These are phyloP conservation scores for Carpatolechia fugitivella DNA, from an alignment of 2,888 invertebrate species.

Conservation along the genomic window DNA sequence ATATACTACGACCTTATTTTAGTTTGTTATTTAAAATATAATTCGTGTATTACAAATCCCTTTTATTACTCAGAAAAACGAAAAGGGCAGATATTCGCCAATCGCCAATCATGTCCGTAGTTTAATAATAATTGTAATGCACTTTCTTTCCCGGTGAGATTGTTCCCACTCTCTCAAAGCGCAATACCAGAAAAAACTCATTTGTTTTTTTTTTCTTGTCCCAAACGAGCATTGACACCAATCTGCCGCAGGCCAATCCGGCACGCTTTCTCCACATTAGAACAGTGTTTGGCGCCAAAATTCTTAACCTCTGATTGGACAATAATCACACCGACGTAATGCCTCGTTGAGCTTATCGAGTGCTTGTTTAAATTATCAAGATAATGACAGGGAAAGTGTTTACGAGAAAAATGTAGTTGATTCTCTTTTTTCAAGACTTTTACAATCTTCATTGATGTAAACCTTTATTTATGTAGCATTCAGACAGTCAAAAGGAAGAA, in stretches of 20 bases:
- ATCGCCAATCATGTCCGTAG: too few species aligned
- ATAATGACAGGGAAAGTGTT: slow-evolving; percentile 1
- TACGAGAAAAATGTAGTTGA: not conserved
- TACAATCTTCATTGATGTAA: too few species aligned
- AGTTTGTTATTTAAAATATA: too few species aligned
- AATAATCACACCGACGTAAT: slow-evolving; percentile 16
- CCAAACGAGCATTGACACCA: slow-evolving; percentile 44
- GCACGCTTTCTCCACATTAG: slow-evolving; percentile 57
- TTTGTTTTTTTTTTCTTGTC: slow-evolving; percentile 31
- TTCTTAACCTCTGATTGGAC: slow-evolving; percentile 54
- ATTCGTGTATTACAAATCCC: too few species aligned
- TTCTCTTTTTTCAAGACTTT: too few species aligned
- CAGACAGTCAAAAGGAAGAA: too few species aligned
- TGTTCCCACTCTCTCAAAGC: not conserved
- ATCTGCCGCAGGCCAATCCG: slow-evolving; percentile 48
- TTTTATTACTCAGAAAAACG: too few species aligned
- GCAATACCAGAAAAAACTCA: slow-evolving; percentile 8
- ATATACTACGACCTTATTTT: too few species aligned
- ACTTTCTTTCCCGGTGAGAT: slow-evolving; percentile 8
- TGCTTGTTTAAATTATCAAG: slow-evolving; percentile 2
- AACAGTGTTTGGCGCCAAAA: slow-evolving; percentile 63
- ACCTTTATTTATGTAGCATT: too few species aligned
- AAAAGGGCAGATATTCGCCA: too few species aligned
- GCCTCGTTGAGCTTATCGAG: not conserved
- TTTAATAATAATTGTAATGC: too few species aligned